These are phyloP conservation scores for Oegoconia quadripuncta DNA, from an alignment of 2,888 invertebrate genomes.

Conservation along the genomic window DNA sequence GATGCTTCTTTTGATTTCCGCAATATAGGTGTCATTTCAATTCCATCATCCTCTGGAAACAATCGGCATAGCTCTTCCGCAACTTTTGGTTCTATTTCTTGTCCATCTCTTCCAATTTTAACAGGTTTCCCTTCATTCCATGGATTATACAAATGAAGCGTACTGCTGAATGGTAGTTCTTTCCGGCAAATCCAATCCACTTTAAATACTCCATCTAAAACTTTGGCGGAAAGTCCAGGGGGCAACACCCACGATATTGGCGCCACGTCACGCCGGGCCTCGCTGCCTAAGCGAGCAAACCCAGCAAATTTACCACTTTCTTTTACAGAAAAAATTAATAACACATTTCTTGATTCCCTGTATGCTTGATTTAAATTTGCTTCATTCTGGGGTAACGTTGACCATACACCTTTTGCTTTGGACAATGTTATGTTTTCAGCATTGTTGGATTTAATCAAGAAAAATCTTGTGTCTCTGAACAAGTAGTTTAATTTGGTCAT, in stretches of 20 bases:
- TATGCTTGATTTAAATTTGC: slow-evolving; percentile 96
- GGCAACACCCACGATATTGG: slow-evolving; percentile 97
- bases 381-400: slow-evolving; percentile 98
- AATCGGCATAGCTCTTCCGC: slow-evolving; percentile 96
- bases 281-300: slow-evolving; percentile 93
- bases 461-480: slow-evolving; percentile 96
- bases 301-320: slow-evolving; percentile 98
- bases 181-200: slow-evolving; percentile 98
- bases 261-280: slow-evolving; percentile 93
- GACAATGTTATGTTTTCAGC: slow-evolving; percentile 97
- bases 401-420: slow-evolving; percentile 98
- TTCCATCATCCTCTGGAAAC: slow-evolving; percentile 95
- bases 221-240: slow-evolving; percentile 94
- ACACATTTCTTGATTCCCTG: slow-evolving; percentile 94
- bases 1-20: slow-evolving; percentile 92
- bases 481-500: slow-evolving; percentile 94
- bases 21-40: slow-evolving; percentile 93
- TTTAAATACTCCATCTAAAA: slow-evolving; percentile 96
- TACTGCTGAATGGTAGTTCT: slow-evolving; percentile 94
- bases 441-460: slow-evolving; percentile 98
- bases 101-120: slow-evolving; percentile 99
- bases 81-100: slow-evolving; percentile 97
- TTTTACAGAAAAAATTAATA: slow-evolving; percentile 97
- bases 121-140: slow-evolving; percentile 99
- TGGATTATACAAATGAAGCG: slow-evolving; percentile 95